Conservation (phyloP, 2,888 invertebrate species). For the Pantelozetes paolii region DNA sequence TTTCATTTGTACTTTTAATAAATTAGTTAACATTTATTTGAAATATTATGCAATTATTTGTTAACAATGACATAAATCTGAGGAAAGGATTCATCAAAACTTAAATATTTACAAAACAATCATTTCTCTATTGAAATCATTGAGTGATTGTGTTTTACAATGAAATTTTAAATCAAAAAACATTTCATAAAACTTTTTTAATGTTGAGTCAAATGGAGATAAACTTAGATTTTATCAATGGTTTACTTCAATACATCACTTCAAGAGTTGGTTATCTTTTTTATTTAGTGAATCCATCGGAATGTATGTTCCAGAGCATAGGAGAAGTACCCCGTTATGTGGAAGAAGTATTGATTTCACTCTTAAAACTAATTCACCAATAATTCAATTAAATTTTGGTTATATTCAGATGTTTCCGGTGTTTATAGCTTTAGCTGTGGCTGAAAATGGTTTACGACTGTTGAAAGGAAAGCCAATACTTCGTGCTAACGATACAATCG, state of each 20-base stretch:
- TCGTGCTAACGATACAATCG: slow-evolving; percentile 70
- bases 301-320: slow-evolving; percentile 61
- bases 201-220: not conserved
- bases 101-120: no score
- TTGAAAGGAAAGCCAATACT: slow-evolving; percentile 63
- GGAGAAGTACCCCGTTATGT: slow-evolving; percentile 71
- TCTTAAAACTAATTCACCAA: no score
- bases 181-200: no score
- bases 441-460: slow-evolving; percentile 67
- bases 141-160: no score
- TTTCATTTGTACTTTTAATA: no score
- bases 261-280: slow-evolving; percentile 56
- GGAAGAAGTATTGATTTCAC: slow-evolving; percentile 66
- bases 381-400: not conserved
- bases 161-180: no score
- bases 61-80: no score
- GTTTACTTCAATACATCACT: slow-evolving; percentile 47
- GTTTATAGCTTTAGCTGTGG: slow-evolving; percentile 52
- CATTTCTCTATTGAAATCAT: no score
- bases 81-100: no score
- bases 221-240: not conserved
- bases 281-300: slow-evolving; percentile 66
- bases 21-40: no score
- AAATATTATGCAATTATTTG: no score
- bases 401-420: slow-evolving; percentile 52